These are phyloP conservation scores for Eleginops maclovinus DNA, from an alignment of 2,113 vertebrate species.

Conservation along the genomic window DNA sequence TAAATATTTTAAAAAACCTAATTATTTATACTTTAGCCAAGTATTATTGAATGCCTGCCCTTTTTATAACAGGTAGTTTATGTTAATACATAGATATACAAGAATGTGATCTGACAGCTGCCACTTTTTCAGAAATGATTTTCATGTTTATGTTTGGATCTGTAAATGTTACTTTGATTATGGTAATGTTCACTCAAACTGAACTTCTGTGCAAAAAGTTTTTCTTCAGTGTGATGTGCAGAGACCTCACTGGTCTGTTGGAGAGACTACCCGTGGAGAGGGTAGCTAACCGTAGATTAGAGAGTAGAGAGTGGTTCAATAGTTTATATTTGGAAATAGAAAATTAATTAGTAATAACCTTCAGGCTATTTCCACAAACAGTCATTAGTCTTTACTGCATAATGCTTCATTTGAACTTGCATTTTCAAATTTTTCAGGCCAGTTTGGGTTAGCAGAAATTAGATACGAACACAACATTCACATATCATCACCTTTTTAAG, in stretches of 20 bases:
- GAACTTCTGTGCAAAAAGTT: constrained; percentile 30
- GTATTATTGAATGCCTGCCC: neutral
- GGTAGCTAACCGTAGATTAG: neutral
- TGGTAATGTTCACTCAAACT: constrained; percentile 35
- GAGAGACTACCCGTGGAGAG: neutral
- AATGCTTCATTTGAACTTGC: neutral
- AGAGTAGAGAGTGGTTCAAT: neutral
- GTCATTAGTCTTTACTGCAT: neutral
- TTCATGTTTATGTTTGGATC: constrained; percentile 36
- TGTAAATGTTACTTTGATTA: constrained; percentile 21
- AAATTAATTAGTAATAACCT: neutral
- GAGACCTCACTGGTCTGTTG: neutral
- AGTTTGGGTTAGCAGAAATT: neutral
- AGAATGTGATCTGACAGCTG: constrained; percentile 18
- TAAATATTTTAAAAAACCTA: neutral
- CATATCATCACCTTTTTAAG: neutral
- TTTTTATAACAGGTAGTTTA: neutral
- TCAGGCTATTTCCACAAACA: neutral
- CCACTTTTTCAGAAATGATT: constrained; percentile 23
- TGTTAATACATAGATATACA: constrained; percentile 13
- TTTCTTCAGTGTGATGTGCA: constrained; percentile 17
- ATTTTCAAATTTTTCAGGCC: neutral
- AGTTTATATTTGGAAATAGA: neutral
- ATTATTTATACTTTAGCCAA: neutral
- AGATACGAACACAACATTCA: neutral